Evolutionary conservation across 2,797 vertebrate species (phyloP).

Genomic region (Cyprinella venusta): DNA sequence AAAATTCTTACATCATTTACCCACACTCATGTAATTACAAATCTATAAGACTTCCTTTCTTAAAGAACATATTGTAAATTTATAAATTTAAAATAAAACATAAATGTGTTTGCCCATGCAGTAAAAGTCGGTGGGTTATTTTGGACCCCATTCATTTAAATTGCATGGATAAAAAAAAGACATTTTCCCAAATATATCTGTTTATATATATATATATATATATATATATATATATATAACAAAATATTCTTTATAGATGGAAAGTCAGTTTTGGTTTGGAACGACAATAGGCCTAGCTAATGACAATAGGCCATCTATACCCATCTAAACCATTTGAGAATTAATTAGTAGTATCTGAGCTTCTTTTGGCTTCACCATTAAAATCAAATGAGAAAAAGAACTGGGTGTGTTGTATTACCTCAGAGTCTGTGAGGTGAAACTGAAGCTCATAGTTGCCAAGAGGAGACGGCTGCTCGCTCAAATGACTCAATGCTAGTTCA

Average conservation of each 20-base stretch:
- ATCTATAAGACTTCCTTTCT: not conserved
- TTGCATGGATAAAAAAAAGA: not conserved
- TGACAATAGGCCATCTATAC: not conserved
- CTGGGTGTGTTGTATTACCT: conserved; percentile 60
- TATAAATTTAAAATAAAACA: too few species aligned
- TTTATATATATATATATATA: too few species aligned
- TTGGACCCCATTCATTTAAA: not conserved
- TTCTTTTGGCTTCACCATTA: not conserved
- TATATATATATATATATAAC: too few species aligned
- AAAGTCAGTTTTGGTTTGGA: not conserved
- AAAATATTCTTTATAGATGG: not conserved
- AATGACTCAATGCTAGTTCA: conserved; percentile 71
- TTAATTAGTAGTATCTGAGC: not conserved
- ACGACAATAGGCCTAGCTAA: not conserved
- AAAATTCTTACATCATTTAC: not conserved
- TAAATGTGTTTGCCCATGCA: not conserved
- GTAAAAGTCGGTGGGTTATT: not conserved
- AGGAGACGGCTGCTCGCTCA: conserved; percentile 62
- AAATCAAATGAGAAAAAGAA: not conserved
- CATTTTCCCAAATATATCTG: not conserved
- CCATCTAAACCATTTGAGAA: not conserved
- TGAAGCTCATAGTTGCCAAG: conserved; percentile 71
- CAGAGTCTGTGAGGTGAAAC: conserved; percentile 67
- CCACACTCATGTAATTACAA: not conserved
- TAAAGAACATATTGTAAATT: not conserved